Base-by-base conservation (phyloP, 2,113 vertebrate species). In the Scortum barcoo region DNA sequence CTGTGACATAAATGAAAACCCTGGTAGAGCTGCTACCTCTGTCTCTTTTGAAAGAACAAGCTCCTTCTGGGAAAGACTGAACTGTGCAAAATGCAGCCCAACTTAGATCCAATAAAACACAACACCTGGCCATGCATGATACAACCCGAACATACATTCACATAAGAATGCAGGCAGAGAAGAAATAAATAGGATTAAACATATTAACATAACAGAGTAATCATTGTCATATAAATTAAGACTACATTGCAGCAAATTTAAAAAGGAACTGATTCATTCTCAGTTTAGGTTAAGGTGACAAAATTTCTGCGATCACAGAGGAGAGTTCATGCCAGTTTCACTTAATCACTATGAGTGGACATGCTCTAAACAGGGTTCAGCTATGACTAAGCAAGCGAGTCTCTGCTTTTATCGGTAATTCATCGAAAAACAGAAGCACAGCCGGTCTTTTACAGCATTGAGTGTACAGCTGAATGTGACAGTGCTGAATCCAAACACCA, bases 131-230 rank as follows among this genome's bases (percentile, higher is more conserved):
- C 94, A 94, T 95, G 94, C 94, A 89, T 81, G 81, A 89, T 85
- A 90, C 28, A 85, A 90, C 72, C 89, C 76, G 61, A 74, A 91
- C 70, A 80, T 77, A 86, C 89, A 84, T 80, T 89, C 78, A 81
- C 87, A 53, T 78, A 84, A 93, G 95, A 96, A 97, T 94, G 95
- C 96, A 96, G 96, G 95, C 95, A 95, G 89, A 94, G 87, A 87
- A 94, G 96, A 95, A 97, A 99, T 97, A 98, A 98, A 99, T 98
- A 97, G 91, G 93, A 97, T 96, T 95, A 95, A 95, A 97, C 95
- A 97, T 93, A 92, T 95, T 90, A 95, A 96, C 94, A 85, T 68
- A 91, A 94, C 91, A 89, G 72, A 81, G 84, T 84, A 80, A 87
- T 80, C 80, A 85, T 38, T 54, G 78, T 84, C 61, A 89, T 86